Conservation (phyloP, 2,113 vertebrate species). For the Merops nubicus region DNA sequence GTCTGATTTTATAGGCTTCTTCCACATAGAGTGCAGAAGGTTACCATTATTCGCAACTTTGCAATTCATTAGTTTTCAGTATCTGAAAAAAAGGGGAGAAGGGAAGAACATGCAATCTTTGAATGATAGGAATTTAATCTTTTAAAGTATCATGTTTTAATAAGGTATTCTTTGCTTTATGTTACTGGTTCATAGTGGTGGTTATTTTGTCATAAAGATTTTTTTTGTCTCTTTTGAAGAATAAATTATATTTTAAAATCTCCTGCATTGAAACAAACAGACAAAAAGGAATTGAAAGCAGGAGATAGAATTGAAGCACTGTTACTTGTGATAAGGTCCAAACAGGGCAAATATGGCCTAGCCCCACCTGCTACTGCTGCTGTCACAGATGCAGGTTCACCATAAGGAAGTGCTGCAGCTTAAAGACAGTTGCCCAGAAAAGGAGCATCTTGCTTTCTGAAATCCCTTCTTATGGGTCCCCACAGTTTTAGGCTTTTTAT, state of each 20-base stretch:
- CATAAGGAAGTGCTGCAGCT: neutral
- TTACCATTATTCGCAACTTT: constrained; percentile 45
- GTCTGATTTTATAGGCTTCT: constrained; percentile 46
- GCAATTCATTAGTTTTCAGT: constrained; percentile 54
- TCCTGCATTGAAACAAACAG: neutral
- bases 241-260: neutral
- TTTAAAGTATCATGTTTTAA: constrained; percentile 15
- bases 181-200: neutral
- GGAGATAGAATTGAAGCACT: neutral
- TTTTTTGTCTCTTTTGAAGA: neutral
- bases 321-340: neutral
- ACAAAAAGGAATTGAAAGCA: neutral
- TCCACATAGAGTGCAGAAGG: constrained; percentile 36
- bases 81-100: constrained; percentile 30
- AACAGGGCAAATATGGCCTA: neutral
- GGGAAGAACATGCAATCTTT: neutral
- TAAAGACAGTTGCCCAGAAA: neutral
- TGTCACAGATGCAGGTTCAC: neutral
- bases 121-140: neutral
- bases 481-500: neutral
- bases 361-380: neutral
- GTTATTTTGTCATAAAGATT: neutral
- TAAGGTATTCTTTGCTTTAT: neutral
- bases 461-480: neutral
- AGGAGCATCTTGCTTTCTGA: neutral